Percentiles rank a stretch among this genome's conserved stretches.
phyloP scores from a whole-genome alignment of 2,113 vertebrate species.

The Sinocyclocheilus anshuiensis region DNA sequence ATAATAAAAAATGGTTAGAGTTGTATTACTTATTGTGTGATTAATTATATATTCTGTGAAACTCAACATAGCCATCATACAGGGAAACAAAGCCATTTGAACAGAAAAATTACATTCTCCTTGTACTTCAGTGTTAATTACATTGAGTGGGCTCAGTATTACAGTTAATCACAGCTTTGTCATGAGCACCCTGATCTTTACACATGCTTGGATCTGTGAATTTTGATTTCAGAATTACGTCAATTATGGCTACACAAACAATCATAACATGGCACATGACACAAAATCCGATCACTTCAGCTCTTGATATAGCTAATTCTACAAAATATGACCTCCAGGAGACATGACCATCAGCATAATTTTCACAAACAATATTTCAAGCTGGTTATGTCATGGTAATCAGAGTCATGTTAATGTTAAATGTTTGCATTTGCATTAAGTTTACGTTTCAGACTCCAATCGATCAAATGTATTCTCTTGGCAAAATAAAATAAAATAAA shows the following conservation, averaged over 20 bases:
- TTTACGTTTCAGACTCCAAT: no score
- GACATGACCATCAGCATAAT: no score
- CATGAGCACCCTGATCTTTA: constrained; percentile 3
- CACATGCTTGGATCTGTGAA: constrained; percentile 20
- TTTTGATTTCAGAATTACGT: neutral
- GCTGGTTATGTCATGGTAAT: no score
- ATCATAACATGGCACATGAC: neutral
- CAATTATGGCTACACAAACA: neutral
- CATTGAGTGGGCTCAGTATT: constrained; percentile 16
- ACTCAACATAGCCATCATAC: neutral
- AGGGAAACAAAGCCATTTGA: neutral
- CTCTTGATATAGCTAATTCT: no score
- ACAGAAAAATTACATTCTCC: neutral
- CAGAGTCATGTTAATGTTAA: no score
- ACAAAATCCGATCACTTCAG: neutral
- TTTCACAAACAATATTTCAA: no score
- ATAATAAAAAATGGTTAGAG: no score
- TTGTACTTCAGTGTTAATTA: constrained; percentile 43
- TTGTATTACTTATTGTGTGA: neutral
- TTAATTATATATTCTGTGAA: neutral
- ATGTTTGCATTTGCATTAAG: no score
- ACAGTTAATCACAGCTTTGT: neutral
- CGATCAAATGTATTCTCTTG: neutral
- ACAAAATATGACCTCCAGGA: no score
- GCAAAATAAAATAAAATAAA: no score